Evolutionary conservation across 2,113 vertebrate genomes (phyloP).

Genomic region (Odontesthes bonariensis): DNA sequence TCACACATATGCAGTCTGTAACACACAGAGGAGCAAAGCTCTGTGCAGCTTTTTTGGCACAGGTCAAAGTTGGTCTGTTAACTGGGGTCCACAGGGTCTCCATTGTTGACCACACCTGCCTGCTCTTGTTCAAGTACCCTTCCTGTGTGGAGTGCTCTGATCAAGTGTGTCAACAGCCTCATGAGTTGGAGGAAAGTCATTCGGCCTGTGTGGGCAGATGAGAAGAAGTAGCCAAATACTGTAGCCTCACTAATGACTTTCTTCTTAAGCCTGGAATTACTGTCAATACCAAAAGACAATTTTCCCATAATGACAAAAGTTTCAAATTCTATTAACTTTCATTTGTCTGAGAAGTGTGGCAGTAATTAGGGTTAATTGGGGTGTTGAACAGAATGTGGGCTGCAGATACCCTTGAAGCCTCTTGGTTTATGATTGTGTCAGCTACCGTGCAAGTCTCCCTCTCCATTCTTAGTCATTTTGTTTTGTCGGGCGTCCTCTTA

Average conservation of each 20-base stretch:
- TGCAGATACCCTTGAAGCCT: slow-evolving; percentile 72
- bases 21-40: slow-evolving; percentile 21
- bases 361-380: slow-evolving; percentile 80
- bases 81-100: slow-evolving; percentile 36
- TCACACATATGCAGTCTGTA: neutral
- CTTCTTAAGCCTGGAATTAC: slow-evolving; percentile 70
- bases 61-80: slow-evolving; percentile 34
- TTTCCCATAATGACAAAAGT: slow-evolving; percentile 73
- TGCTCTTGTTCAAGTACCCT: slow-evolving; percentile 64
- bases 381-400: slow-evolving; percentile 66
- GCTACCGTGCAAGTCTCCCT: slow-evolving; percentile 30
- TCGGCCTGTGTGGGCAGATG: slow-evolving; percentile 72
- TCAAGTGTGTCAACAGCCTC: slow-evolving; percentile 68
- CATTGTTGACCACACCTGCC: slow-evolving; percentile 68
- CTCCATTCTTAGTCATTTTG: slow-evolving; percentile 44
- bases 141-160: slow-evolving; percentile 48
- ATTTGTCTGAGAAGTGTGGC: slow-evolving; percentile 62
- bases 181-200: slow-evolving; percentile 58
- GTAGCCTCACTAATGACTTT: slow-evolving; percentile 67
- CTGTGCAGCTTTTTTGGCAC: slow-evolving; percentile 20
- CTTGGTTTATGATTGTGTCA: slow-evolving; percentile 70
- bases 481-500: slow-evolving; percentile 24
- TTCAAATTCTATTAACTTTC: slow-evolving; percentile 73
- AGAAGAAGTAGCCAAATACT: slow-evolving; percentile 62
- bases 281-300: slow-evolving; percentile 67